phyloP scores from a whole-genome alignment of 2,113 vertebrate genomes.

The Brevimyrus niger region DNA sequence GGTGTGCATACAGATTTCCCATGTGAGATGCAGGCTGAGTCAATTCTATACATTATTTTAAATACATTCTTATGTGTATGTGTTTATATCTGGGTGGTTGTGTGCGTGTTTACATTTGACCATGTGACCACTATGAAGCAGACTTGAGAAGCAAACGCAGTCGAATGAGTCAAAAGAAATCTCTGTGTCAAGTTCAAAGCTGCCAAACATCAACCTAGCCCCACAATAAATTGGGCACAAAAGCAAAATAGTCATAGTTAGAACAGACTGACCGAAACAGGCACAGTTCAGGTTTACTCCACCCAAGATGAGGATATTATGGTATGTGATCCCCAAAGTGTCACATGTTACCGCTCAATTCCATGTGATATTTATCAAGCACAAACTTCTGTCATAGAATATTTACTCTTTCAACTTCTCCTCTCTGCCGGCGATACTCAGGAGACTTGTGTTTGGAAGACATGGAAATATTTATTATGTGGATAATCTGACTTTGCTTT shows the following conservation, averaged over 20 bases:
- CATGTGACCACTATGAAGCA: neutral
- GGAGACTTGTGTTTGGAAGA: neutral
- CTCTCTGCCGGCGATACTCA: neutral
- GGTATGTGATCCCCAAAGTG: neutral
- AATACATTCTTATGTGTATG: conserved; percentile 23
- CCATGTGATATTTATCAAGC: neutral
- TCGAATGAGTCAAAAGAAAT: neutral
- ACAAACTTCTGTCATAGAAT: neutral
- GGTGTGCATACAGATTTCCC: neutral
- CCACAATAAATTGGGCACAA: neutral
- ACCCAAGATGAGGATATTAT: neutral
- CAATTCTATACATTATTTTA: neutral
- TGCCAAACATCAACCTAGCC: neutral
- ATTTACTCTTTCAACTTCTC: neutral
- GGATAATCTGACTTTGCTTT: neutral
- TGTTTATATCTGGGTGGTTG: neutral
- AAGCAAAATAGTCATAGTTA: neutral
- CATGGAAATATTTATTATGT: conserved; percentile 1
- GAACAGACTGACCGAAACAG: neutral
- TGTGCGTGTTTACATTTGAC: neutral
- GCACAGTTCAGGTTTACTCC: neutral
- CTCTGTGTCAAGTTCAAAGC: neutral
- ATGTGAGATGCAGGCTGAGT: neutral
- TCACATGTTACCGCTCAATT: neutral
- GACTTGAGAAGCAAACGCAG: neutral